phyloP scores from a whole-genome alignment of 2,797 vertebrate species.

The Mareca strepera region DNA sequence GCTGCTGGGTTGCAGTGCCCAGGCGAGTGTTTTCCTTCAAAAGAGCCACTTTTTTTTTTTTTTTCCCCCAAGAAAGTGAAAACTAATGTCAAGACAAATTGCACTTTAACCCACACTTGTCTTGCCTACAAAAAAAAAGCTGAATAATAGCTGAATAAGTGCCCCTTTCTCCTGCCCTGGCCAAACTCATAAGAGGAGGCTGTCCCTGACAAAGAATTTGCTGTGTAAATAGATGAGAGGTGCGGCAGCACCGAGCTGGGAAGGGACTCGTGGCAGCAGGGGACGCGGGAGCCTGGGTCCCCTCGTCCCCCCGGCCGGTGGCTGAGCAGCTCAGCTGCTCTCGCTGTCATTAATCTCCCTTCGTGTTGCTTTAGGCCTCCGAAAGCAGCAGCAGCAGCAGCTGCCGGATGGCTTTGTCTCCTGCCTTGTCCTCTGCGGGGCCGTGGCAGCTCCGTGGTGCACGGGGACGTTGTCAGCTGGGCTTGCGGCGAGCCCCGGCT shows the following conservation, averaged over 20 bases:
- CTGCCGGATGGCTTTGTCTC: background rate
- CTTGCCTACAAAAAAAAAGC: background rate
- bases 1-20: background rate
- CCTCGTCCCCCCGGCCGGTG: background rate
- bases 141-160: background rate
- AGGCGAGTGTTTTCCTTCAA: background rate
- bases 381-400: background rate
- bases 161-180: background rate
- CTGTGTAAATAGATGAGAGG: background rate
- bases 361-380: background rate
- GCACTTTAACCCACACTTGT: conserved; percentile 22
- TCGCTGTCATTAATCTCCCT: background rate
- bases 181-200: background rate
- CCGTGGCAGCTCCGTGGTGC: no score
- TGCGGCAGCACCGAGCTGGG: background rate
- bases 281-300: background rate
- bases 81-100: background rate
- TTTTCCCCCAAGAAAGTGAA: background rate
- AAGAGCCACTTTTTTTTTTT: background rate
- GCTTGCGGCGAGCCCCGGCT: background rate
- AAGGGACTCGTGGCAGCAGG: background rate
- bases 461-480: accelerated
- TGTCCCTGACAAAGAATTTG: background rate
- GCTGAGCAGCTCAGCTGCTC: background rate
- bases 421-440: background rate